Conservation (phyloP, 2,797 vertebrate species). For the Adrianichthys oophorus region DNA sequence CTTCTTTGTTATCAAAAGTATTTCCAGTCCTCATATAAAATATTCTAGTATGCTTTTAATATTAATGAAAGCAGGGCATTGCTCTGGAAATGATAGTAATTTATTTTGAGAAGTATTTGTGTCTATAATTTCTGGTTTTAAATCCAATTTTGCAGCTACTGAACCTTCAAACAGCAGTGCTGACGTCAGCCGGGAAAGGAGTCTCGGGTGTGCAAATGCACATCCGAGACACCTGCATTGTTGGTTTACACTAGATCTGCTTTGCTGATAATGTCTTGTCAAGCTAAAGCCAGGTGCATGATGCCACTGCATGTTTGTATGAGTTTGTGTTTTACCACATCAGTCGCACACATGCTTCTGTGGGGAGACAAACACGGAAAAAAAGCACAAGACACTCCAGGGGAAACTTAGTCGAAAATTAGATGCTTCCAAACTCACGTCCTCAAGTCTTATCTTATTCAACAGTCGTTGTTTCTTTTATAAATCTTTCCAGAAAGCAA, state of each 20-base stretch:
- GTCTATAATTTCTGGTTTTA: background rate
- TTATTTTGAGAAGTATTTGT: background rate
- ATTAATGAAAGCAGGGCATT: too few species aligned
- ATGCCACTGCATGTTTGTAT: constrained; percentile 24
- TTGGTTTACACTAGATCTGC: constrained; percentile 66
- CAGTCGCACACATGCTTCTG: constrained; percentile 47
- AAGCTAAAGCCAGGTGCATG: constrained; percentile 70
- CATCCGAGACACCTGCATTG: constrained; percentile 56
- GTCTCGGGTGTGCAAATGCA: constrained; percentile 5
- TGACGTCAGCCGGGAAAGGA: constrained; percentile 27
- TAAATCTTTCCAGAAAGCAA: background rate
- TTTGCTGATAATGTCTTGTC: constrained; percentile 64
- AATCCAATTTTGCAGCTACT: background rate
- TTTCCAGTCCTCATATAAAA: too few species aligned
- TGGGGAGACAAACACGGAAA: constrained; percentile 46
- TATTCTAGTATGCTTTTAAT: too few species aligned
- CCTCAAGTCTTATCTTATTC: constrained; percentile 7
- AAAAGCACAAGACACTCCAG: constrained; percentile 42
- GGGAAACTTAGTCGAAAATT: constrained; percentile 51
- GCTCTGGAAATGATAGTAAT: too few species aligned
- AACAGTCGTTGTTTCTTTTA: constrained; percentile 1
- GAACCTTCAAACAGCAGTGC: constrained; percentile 3
- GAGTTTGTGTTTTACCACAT: constrained; percentile 59
- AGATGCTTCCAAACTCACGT: constrained; percentile 4
- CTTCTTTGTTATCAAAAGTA: too few species aligned